Evolutionary conservation across 2,888 invertebrate species (phyloP), one percentile per base, ranked within the genome.

Genomic region (Notodonta ziczac): DNA sequence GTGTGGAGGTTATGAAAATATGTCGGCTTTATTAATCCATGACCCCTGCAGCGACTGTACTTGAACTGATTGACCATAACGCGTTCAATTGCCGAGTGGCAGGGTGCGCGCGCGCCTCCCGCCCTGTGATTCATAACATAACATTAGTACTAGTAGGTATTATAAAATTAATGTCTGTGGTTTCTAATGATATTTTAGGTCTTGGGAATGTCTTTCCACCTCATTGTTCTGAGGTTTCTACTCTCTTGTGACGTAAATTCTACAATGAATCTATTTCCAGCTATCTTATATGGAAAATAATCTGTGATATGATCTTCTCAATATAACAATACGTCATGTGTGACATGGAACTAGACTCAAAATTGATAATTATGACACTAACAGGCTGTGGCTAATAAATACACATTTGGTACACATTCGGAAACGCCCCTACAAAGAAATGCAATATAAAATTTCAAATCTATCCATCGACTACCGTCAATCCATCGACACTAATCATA

Each of bases 61-160:
- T 91, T 91, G 91, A 91, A 88, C 90, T 88, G 86, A 90, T 90
- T 90, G 90, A 84, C 85, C 87, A 87, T 88, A 86, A 80, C 77
- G 78, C 70, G 77, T 74, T 82, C 86, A 86, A 86, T 85, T 85
- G 80, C 75, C 66, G 75, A 73, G 64, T 64, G 69, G 63, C 65
- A 69, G 56, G 67, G 62, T 67, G 73, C 72, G 74, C 77, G 67
- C 44, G 70, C 68, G 72, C 71, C n/a, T 13, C 67, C 61, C 62
- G 14, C 61, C 60, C 73, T 40, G 73, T 82, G 83, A 85, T 81
- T 86, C 85, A 83, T 24, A 24, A 40, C 35, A 35, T 4, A 35
- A 5, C 7, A n/a, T 3, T 14, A 13, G 24, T 24, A 14, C n/a
- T n/a, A n/a, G 50, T 51, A 12, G 46, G n/a, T 46, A 46, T n/a